phyloP scores from a whole-genome alignment of 1,140 invertebrate species.

The Augochlora pura region DNA sequence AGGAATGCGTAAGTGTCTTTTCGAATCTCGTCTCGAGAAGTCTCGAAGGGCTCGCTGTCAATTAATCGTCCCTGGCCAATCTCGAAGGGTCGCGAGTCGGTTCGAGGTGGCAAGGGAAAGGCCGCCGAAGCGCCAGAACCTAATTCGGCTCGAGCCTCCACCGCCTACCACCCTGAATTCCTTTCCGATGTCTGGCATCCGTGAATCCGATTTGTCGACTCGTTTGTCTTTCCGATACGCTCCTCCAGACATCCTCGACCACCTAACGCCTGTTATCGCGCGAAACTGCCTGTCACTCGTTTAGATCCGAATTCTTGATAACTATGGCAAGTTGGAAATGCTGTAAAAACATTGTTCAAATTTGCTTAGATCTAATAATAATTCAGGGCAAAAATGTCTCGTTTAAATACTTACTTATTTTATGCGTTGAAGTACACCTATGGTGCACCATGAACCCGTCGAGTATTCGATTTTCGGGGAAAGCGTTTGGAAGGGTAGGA shows the following conservation, averaged over 20 bases:
- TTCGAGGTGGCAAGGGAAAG: slow-evolving; percentile 35
- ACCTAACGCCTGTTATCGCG: too few relatives aligned
- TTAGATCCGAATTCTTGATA: too few relatives aligned
- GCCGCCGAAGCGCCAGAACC: slow-evolving; percentile 55
- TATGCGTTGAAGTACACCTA: background rate
- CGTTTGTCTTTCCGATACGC: slow-evolving; percentile 64
- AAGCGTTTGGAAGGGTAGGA: background rate
- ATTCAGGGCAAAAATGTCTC: too few relatives aligned
- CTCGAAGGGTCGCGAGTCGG: slow-evolving; percentile 57
- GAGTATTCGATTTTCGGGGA: background rate
- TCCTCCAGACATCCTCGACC: slow-evolving; percentile 20
- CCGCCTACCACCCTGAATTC: slow-evolving; percentile 28
- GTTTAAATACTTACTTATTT: background rate
- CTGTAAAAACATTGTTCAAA: too few relatives aligned
- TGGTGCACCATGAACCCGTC: background rate
- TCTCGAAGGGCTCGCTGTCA: slow-evolving; percentile 64
- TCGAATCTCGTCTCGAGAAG: slow-evolving; percentile 62
- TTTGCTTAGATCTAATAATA: too few relatives aligned
- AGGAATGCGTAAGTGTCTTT: slow-evolving; percentile 65
- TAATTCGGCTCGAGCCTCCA: slow-evolving; percentile 69
- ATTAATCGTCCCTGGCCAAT: slow-evolving; percentile 71
- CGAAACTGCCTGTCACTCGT: too few relatives aligned
- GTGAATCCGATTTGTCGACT: slow-evolving; percentile 76
- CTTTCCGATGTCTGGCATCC: slow-evolving; percentile 65
- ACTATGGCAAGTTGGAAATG: too few relatives aligned